Evolutionary conservation across 2,113 vertebrate species (phyloP).

Genomic region (Pelvicachromis taeniatus): DNA sequence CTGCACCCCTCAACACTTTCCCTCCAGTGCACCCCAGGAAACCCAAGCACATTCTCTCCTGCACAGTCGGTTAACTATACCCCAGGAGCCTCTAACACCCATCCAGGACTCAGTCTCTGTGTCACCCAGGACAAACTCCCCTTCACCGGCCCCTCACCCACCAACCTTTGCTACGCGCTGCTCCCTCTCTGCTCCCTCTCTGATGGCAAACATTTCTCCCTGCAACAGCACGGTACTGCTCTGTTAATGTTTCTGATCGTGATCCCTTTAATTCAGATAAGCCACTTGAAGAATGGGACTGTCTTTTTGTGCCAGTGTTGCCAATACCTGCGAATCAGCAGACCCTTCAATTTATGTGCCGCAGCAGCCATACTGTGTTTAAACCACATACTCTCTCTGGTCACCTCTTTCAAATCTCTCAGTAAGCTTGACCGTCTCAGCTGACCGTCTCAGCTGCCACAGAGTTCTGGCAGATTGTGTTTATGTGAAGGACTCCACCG

Average conservation of each 20-base stretch:
- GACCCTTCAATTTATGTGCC: neutral
- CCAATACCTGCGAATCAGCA: neutral
- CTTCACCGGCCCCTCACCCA: constrained; percentile 67
- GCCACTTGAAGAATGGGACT: neutral
- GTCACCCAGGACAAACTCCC: neutral
- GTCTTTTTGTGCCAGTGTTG: neutral
- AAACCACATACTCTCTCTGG: neutral
- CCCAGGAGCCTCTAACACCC: neutral
- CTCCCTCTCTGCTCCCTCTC: constrained; percentile 71
- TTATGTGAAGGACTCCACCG: neutral
- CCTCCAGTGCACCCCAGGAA: neutral
- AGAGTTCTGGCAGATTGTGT: neutral
- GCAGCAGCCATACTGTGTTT: neutral
- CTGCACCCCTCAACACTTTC: neutral
- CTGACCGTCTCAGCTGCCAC: constrained; percentile 13
- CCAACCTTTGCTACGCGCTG: constrained; percentile 77
- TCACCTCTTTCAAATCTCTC: neutral
- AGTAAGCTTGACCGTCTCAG: neutral
- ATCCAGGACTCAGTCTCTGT: neutral
- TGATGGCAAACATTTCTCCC: constrained; percentile 51
- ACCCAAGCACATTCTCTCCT: neutral
- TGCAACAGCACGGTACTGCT: constrained; percentile 71
- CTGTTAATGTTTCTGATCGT: neutral
- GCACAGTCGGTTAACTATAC: neutral
- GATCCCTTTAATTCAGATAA: constrained; percentile 1